Base-by-base conservation (phyloP, 2,797 vertebrate genomes). In the Caiman crocodilus region DNA sequence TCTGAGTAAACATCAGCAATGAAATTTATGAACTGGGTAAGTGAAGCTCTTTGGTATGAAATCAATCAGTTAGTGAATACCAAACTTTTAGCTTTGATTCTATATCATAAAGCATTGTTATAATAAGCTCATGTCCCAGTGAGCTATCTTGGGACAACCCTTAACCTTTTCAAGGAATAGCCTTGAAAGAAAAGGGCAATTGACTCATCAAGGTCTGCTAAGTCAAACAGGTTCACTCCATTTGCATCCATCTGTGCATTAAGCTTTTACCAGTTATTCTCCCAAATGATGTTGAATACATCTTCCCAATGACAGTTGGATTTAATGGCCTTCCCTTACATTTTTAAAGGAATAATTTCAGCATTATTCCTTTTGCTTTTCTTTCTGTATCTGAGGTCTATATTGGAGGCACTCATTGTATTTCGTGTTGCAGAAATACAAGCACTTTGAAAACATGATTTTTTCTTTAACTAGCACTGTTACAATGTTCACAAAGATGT, bases 141-240 rank as follows among this genome's bases (percentile, higher is more conserved):
- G 11, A 50, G 3, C 84, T 87, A 67, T 75, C 85, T 83, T 58
- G 58, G 2, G 2, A 76, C 5, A 88, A 57, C 12, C 0, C 0
- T 14, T 78, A 79, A 74, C 4, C 8, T 89, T 93, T 84, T 84
- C 10, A 60, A 71, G 79, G 60, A 90, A 42, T 23, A 7, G 28
- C 56, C 89, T 94, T 85, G 35, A 85, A 79, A 35, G 57, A 23
- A 84, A 92, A 71, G 6, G 30, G 25, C 32, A 28, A 84, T 73
- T 85, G 67, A 83, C 57, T 93, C 75, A 82, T 28, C 0, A 7
- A 71, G 17, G 18, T 58, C 89, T 65, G 90, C 92, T 50, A 92
- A 90, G 8, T 76, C 28, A 74, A 78, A 57, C 7, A 14, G n/a
- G 74, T 93, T 95, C 79, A 67, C 82, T 93, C 82, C 80, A 88